Base-by-base conservation (phyloP, 2,113 vertebrate genomes). In the Narcine bancroftii region DNA sequence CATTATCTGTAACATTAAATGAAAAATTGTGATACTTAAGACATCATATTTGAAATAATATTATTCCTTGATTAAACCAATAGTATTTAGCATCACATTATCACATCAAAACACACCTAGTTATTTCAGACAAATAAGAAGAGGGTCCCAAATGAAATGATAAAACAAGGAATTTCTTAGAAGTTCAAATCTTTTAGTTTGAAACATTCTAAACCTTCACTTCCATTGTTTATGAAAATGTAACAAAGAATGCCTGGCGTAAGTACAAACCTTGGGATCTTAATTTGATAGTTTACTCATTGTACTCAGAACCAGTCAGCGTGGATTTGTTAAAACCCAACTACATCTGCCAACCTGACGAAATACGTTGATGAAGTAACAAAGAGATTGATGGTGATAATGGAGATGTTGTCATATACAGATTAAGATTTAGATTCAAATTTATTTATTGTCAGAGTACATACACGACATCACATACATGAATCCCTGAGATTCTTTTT, bases 1-100 rank as follows among this genome's bases (percentile, higher is more conserved):
- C 99, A 0, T 99, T 99, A 95, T 99, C 99, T 99, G 94, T 42
- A 93, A 1, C 76, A 47, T 17, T 56, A 60, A 79, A 60, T 42
- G 29, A 42, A 79, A 60, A 33, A 26, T 36, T 42, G 56, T 77
- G 17, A 77, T 47, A 4, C 60, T 81, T 63, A 66, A 21, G n/a
- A 91, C 53, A 91, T 50, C 63, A 63, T 6, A 21, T 65, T 63
- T 56, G n/a, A 87, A 21, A 21, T 9, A 87, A 87, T 69, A 45
- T 66, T 6, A 89, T 53, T n/a, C 50, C 10, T 33, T 15, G 26
- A 33, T 91, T 24, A 69, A 92, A 1, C 92, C 85, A 0, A 79
- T 0, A 0, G 39, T 13, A 91, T 9, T 56, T 42, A 19, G 33
- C 33, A 89, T 29, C 7, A 33, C 42, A 26, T 29, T 47, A 42